These are phyloP conservation scores for Hypselothyrea guttata DNA, from an alignment of 2,888 invertebrate species.

Conservation along the genomic window DNA sequence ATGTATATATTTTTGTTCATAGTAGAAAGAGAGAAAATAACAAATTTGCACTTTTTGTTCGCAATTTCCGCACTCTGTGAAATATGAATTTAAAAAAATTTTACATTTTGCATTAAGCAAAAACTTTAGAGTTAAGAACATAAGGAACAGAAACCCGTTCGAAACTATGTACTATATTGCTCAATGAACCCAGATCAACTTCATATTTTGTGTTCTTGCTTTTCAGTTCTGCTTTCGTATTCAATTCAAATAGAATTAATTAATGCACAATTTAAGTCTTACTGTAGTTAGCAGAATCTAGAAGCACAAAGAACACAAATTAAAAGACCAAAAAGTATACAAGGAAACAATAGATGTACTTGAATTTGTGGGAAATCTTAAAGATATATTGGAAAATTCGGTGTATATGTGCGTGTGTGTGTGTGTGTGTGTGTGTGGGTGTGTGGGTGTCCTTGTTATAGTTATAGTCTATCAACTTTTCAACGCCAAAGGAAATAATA, in stretches of 20 bases:
- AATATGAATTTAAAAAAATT: constrained; percentile 20
- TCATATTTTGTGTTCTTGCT: constrained; percentile 8
- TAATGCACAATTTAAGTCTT: constrained; percentile 80
- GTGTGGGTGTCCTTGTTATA: constrained; percentile 12
- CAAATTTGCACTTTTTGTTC: constrained; percentile 75
- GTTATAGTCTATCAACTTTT: constrained; percentile 27
- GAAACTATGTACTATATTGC: background rate
- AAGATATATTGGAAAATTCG: constrained; percentile 22
- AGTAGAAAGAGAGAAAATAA: constrained; percentile 28
- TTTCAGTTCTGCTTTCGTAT: constrained; percentile 57
- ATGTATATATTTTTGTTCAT: constrained; percentile 10
- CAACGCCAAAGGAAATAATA: constrained; percentile 2
- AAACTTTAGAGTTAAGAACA: constrained; percentile 30
- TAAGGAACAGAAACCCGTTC: constrained; percentile 41
- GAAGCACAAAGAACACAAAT: constrained; percentile 78
- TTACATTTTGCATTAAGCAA: too few species aligned
- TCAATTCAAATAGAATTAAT: constrained; percentile 77
- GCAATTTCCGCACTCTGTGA: constrained; percentile 60
- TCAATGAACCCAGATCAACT: constrained; percentile 1
- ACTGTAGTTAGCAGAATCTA: constrained; percentile 81
- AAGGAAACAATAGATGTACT: constrained; percentile 66
- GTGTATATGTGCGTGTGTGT: constrained; percentile 1
- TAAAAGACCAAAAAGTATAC: constrained; percentile 71
- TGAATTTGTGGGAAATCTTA: constrained; percentile 33
- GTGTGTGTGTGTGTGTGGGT: constrained; percentile 6